phyloP scores from a whole-genome alignment of 2,888 invertebrate genomes.

The Griposia aprilina region DNA sequence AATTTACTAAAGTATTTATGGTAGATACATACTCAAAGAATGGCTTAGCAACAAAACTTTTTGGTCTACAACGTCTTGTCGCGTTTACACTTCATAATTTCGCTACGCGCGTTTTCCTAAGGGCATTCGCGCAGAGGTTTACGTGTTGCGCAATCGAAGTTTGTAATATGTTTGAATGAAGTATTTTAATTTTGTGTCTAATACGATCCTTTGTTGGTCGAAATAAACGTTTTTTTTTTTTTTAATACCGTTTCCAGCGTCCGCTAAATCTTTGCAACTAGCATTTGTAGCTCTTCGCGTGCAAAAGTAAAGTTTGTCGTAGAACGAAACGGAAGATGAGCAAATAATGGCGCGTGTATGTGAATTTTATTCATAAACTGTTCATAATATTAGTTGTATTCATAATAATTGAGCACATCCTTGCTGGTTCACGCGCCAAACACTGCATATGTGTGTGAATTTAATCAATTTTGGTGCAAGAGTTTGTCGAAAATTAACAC shows the following conservation, averaged over 20 bases:
- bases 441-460: neutral
- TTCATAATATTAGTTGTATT: slow-evolving; percentile 54
- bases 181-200: too few species aligned
- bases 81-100: neutral
- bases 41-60: too few species aligned
- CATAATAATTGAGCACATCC: slow-evolving; percentile 65
- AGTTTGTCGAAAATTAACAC: slow-evolving; percentile 8
- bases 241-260: slow-evolving; percentile 35
- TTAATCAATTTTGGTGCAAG: slow-evolving; percentile 19
- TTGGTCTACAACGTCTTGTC: neutral
- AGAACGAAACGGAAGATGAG: slow-evolving; percentile 74
- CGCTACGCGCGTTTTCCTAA: neutral
- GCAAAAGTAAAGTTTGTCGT: slow-evolving; percentile 72
- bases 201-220: too few species aligned
- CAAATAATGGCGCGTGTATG: slow-evolving; percentile 72
- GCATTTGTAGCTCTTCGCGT: slow-evolving; percentile 75
- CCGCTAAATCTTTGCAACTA: slow-evolving; percentile 49
- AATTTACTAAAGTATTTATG: too few species aligned
- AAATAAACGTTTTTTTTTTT: too few species aligned
- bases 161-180: too few species aligned
- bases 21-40: neutral
- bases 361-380: slow-evolving; percentile 70
- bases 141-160: too few species aligned
- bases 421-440: slow-evolving; percentile 26
- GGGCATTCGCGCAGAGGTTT: too few species aligned